Conservation (phyloP, 2,888 invertebrate species). For the Celastrina argiolus region DNA sequence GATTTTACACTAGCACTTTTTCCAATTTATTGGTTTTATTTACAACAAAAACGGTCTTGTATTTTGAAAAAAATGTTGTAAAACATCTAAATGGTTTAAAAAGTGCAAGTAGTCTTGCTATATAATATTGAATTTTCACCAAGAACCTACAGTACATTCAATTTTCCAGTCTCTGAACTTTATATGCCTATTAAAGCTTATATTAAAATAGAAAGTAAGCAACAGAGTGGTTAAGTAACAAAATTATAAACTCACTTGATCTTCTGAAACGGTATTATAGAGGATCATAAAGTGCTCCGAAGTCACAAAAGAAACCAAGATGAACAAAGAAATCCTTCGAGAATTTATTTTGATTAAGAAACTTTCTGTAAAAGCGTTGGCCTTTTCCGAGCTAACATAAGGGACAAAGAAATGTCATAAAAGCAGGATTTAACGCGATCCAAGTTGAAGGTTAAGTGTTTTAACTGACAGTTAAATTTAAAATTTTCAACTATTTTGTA, state of each 20-base stretch:
- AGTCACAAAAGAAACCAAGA: conserved; percentile 17
- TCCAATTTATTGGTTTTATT: no score
- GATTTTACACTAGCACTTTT: no score
- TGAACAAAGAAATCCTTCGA: conserved; percentile 16
- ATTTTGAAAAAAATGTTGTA: no score
- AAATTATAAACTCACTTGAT: conserved; percentile 18
- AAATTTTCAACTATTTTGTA: background rate
- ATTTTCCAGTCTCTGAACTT: background rate
- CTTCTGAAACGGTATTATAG: conserved; percentile 18
- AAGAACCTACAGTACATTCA: no score
- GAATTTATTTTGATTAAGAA: conserved; percentile 22
- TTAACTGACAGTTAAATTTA: conserved; percentile 16
- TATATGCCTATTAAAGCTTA: background rate
- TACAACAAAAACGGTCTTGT: no score
- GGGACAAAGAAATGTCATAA: conserved; percentile 21
- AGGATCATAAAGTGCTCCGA: conserved; percentile 19
- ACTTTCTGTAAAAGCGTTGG: conserved; percentile 21
- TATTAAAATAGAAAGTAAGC: conserved; percentile 1
- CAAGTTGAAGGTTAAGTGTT: conserved; percentile 17
- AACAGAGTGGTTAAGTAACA: conserved; percentile 1
- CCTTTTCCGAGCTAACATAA: conserved; percentile 21
- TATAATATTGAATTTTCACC: no score
- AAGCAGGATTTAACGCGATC: conserved; percentile 17
- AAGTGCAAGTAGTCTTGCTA: no score
- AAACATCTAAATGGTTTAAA: no score